Base-by-base conservation (phyloP, 2,888 invertebrate genomes). In the Agrotis puta region DNA sequence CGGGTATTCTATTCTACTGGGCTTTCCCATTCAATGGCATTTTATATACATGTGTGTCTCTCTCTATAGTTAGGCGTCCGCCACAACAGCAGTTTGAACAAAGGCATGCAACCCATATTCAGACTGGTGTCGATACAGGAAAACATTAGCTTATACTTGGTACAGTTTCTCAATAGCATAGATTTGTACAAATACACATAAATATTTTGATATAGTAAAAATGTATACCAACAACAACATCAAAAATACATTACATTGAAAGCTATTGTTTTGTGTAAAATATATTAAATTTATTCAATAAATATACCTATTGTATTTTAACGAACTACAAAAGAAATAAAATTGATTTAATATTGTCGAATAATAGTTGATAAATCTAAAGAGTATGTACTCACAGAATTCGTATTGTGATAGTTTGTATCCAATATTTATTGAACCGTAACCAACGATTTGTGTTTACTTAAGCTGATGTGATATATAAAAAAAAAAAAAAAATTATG, bases 401-500 rank as follows among this genome's bases (percentile, higher is more conserved):
- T 58, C 18, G 11, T 33, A 45, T 24, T 63, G 20, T 64, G 61
- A 43, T 51, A 14, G 48, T 57, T 68, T 33, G 51, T 24, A 33
- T 53, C 16, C 33, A 51, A 45, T 65, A 51, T 69, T 76, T 58
- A 53, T 65, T 57, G n/a, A 45, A 2, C 24, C 48, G 14, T 61
- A 33, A 14, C 13, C 22, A 61, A 33, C 43, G 20, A 45, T 50
- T 59, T 59, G 22, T 47, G 18, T 47, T 39, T 24, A 5, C 1
- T 16, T 2, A 14, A 39, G n/a, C 51, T 57, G 18, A 43, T 24
- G n/a, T 7, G 20, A 20, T 47, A 61, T 27, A 20, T n/a, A 11
- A 1, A n/a, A 48, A 18, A 11, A 1, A n/a, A 48, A 18, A n/a
- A n/a, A 48, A 24, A n/a, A 47, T 47, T 6, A 24, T 45, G 13